phyloP scores from a whole-genome alignment of 2,797 vertebrate genomes.

The Streptopelia turtur region DNA sequence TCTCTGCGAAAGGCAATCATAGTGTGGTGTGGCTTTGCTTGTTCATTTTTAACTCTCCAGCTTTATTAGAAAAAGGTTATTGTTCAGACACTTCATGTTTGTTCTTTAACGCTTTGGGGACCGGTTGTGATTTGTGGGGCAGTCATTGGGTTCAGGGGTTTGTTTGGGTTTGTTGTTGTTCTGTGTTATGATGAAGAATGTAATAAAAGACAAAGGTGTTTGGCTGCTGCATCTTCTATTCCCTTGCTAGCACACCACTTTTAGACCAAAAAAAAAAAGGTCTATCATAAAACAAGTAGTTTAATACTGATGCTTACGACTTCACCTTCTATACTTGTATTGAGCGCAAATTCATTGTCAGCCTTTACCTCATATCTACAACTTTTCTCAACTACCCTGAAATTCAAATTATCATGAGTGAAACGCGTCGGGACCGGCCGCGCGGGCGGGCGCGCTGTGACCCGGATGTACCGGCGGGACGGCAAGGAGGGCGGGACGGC shows the following conservation, averaged over 20 bases:
- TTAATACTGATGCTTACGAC: not conserved
- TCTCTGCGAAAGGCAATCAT: not conserved
- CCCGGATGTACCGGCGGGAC: conserved; percentile 75
- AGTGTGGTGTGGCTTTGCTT: not conserved
- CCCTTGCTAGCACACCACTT: not conserved
- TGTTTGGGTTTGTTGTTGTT: too few species aligned
- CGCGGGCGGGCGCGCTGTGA: conserved; percentile 60
- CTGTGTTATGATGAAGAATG: too few species aligned
- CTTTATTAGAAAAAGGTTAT: not conserved
- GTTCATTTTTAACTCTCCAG: not conserved
- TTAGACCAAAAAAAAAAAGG: not conserved
- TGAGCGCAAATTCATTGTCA: not conserved
- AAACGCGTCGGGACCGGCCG: conserved; percentile 13
- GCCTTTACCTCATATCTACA: not conserved
- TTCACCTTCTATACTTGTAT: not conserved
- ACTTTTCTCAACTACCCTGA: not conserved
- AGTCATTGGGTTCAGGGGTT: too few species aligned
- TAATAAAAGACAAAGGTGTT: not conserved
- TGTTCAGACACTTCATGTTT: not conserved
- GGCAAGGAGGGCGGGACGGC: not conserved
- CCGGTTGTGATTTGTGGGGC: too few species aligned
- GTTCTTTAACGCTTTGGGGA: not conserved
- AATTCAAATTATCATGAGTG: not conserved
- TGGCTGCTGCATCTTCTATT: not conserved
- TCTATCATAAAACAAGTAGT: not conserved